Evolutionary conservation across 2,797 vertebrate genomes (phyloP), one percentile per base, ranked within the genome.

Genomic region (Paramormyrops hopkinsi): DNA sequence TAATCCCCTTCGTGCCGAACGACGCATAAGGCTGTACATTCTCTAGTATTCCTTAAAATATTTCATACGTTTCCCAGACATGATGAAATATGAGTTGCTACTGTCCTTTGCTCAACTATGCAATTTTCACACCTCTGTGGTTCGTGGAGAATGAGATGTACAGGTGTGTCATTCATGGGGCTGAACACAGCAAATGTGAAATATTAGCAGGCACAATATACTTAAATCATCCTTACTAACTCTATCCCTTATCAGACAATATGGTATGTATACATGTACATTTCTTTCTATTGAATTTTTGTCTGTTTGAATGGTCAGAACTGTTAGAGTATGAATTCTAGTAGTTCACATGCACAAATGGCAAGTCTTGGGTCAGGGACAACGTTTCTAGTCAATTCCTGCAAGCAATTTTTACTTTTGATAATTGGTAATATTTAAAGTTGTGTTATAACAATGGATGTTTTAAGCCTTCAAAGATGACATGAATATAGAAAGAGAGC

Each of bases 401-500:
- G 37, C 17, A 44, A 44, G 73, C 12, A 14, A 8, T 79, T 44
- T 44, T 44, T 41, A 46, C 73, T 73, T 17, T 14, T 59, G 11
- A 1, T 7, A 79, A n/a, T 9, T 44, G 29, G 3, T n/a, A 46
- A 46, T 44, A 44, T 46, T 79, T 44, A 79, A 44, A 79, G 73
- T n/a, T 44, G 29, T 76, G 69, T 79, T n/a, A 73, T 37, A 79
- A 44, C 73, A 79, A 19, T 19, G 37, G 14, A 79, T 79, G 73
- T 44, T 79, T 44, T 79, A 79, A 44, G 37, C 17, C 73, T 79
- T 79, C 37, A 44, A 44, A 79, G 17, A 79, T 79, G 17, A 79
- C 73, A 79, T n/a, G 73, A 79, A 79, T 79, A 79, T 79, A 79
- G 37, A 79, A 59, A 79, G 37, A n/a, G 73, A 79, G 37, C 41